phyloP scores from a whole-genome alignment of 1,140 invertebrate species.

The Aradophagus sp. region DNA sequence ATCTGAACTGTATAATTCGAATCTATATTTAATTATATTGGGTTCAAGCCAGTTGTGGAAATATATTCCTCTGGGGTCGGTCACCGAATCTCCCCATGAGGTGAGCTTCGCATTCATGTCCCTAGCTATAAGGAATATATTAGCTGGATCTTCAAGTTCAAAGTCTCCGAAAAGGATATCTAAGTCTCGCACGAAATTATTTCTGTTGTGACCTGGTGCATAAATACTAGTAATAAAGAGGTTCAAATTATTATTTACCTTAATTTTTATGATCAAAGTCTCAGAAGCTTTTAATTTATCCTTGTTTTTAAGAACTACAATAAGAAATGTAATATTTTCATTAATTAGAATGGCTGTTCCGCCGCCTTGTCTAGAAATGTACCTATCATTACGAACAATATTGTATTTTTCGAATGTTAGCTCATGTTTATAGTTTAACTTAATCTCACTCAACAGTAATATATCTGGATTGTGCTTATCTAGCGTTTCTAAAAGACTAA shows the following conservation, averaged over 20 bases:
- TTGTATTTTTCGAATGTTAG: conserved; percentile 35
- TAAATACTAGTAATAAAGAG: conserved; percentile 24
- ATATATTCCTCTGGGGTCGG: conserved; percentile 25
- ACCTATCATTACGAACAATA: conserved; percentile 38
- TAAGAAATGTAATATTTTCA: conserved; percentile 19
- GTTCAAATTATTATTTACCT: conserved; percentile 13
- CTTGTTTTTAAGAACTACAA: not conserved
- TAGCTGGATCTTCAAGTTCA: conserved; percentile 25
- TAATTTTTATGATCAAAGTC: conserved; percentile 34
- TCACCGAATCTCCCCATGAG: conserved; percentile 27
- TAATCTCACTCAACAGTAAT: conserved; percentile 37
- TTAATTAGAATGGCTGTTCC: conserved; percentile 42
- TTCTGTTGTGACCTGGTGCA: conserved; percentile 23
- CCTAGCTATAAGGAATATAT: conserved; percentile 50
- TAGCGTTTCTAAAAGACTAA: conserved; percentile 5
- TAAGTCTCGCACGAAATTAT: conserved; percentile 33
- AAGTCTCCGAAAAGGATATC: conserved; percentile 38
- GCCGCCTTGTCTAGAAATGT: conserved; percentile 19
- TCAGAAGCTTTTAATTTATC: conserved; percentile 30
- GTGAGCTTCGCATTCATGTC: conserved; percentile 55
- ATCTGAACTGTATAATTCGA: conserved; percentile 24
- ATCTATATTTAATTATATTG: conserved; percentile 26
- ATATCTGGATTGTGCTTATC: conserved; percentile 33
- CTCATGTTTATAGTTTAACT: conserved; percentile 37
- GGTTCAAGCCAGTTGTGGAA: conserved; percentile 36